Conservation (phyloP, 2,888 invertebrate genomes). For the Cosmia trapezina region DNA sequence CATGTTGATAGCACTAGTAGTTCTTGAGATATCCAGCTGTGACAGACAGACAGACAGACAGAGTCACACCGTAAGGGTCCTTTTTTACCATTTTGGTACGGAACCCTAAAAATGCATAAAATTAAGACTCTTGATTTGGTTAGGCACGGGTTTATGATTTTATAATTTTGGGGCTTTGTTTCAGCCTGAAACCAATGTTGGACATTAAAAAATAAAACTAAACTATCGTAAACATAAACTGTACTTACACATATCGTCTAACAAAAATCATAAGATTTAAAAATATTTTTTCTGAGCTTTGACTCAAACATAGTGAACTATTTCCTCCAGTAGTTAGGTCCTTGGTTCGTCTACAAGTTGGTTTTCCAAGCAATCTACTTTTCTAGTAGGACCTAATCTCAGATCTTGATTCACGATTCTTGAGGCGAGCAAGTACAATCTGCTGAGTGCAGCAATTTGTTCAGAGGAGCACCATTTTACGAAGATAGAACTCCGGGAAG, state of each 20-base stretch:
- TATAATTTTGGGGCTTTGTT: not conserved
- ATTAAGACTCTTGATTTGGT: not conserved
- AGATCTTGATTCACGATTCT: constrained; percentile 30
- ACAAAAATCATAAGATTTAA: too few species aligned
- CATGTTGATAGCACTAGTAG: too few species aligned
- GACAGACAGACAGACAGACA: too few species aligned
- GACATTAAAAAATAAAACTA: not conserved
- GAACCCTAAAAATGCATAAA: not conserved
- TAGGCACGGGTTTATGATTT: not conserved
- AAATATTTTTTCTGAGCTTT: not conserved
- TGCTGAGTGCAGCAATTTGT: constrained; percentile 48
- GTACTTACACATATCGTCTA: too few species aligned
- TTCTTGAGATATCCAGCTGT: too few species aligned
- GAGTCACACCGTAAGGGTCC: too few species aligned
- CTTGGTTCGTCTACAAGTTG: constrained; percentile 3
- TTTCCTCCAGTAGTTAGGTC: not conserved
- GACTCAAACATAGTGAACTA: not conserved
- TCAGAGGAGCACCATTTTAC: constrained; percentile 3
- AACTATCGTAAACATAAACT: not conserved
- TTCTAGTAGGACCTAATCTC: constrained; percentile 38
- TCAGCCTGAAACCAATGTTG: not conserved
- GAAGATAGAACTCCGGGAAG: not conserved
- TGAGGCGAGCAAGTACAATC: constrained; percentile 29
- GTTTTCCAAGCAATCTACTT: constrained; percentile 41
- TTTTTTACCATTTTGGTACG: too few species aligned